These are phyloP conservation scores for Catharus ustulatus DNA, from an alignment of 2,797 vertebrate species.

Conservation along the genomic window DNA sequence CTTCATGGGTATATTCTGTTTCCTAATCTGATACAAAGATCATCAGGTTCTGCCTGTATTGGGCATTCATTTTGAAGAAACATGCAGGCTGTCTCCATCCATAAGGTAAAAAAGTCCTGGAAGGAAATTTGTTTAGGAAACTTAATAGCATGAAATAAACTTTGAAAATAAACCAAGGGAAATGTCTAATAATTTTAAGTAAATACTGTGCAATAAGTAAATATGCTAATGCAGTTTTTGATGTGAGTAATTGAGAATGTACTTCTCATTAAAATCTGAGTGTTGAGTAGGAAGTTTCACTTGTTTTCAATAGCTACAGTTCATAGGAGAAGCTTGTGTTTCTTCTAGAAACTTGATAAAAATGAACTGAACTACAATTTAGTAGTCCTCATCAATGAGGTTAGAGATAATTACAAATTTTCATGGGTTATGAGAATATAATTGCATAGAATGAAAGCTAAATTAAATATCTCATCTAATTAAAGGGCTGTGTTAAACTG, in stretches of 20 bases:
- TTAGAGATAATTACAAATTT: slow-evolving; percentile 74
- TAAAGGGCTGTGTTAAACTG: slow-evolving; percentile 55
- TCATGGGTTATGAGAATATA: slow-evolving; percentile 66
- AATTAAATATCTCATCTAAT: slow-evolving; percentile 75
- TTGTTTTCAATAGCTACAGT: slow-evolving; percentile 12
- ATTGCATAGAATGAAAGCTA: slow-evolving; percentile 73
- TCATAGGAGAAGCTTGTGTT: slow-evolving; percentile 16
- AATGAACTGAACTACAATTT: slow-evolving; percentile 47
- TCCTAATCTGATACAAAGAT: background rate
- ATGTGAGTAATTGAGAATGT: background rate
- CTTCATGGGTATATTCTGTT: background rate
- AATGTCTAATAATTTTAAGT: background rate
- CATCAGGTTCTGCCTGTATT: background rate
- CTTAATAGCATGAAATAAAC: background rate
- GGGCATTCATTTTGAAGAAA: background rate
- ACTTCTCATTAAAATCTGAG: background rate
- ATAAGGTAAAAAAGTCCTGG: background rate
- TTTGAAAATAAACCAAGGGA: background rate
- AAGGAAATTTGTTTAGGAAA: background rate
- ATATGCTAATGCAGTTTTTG: background rate
- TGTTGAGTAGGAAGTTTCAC: slow-evolving; percentile 13
- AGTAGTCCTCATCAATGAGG: slow-evolving; percentile 67
- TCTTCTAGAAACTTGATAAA: slow-evolving; percentile 40
- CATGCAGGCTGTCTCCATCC: background rate
- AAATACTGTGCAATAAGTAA: background rate